Conservation (phyloP, 2,888 invertebrate genomes). For the Aspidiotus destructor region DNA sequence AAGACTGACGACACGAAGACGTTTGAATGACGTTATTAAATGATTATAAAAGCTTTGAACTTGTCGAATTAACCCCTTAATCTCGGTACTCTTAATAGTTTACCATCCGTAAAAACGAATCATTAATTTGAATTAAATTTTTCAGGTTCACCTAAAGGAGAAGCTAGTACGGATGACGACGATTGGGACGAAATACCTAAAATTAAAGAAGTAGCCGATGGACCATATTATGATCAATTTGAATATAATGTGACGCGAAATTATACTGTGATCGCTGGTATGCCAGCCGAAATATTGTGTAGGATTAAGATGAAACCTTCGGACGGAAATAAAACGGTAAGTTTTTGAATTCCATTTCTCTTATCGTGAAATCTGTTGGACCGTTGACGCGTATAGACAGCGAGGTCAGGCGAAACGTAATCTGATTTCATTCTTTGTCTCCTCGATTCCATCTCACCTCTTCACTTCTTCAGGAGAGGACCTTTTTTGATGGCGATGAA, state of each 20-base stretch:
- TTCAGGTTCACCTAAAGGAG: conserved; percentile 21
- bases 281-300: conserved; percentile 22
- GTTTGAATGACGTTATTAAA: too few relatives aligned
- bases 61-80: too few relatives aligned
- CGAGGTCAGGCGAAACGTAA: too few relatives aligned
- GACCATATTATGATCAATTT: conserved; percentile 26
- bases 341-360: neutral
- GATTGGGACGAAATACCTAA: conserved; percentile 25
- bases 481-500: too few relatives aligned
- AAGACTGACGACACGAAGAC: too few relatives aligned
- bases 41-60: too few relatives aligned
- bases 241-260: conserved; percentile 28
- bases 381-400: too few relatives aligned
- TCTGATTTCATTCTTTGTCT: too few relatives aligned
- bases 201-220: conserved; percentile 32
- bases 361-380: neutral
- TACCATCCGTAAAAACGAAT: too few relatives aligned
- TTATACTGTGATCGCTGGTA: conserved; percentile 27
- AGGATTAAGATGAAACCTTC: conserved; percentile 23
- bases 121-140: neutral
- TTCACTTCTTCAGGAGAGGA: too few relatives aligned
- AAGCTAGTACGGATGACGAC: conserved; percentile 18
- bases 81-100: too few relatives aligned
- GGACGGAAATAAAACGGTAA: conserved; percentile 28
- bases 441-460: too few relatives aligned